Conservation (phyloP, 2,888 invertebrate species). For the Tubiluchus corallicola region DNA sequence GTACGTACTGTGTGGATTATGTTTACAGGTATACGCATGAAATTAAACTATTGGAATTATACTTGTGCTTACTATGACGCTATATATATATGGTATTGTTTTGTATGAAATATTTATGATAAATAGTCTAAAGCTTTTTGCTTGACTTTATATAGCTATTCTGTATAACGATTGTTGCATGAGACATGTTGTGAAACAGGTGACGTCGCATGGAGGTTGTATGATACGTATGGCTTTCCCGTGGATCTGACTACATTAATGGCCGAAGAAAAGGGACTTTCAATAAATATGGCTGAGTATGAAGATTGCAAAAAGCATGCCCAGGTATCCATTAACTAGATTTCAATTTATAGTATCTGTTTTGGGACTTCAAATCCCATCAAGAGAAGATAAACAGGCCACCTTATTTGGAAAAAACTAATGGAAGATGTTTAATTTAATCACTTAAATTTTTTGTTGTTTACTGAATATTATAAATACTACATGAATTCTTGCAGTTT, state of each 20-base stretch:
- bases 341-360: not conserved
- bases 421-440: too few relatives aligned
- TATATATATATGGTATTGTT: not conserved
- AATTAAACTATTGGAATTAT: too few relatives aligned
- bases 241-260: conserved; percentile 91
- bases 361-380: too few relatives aligned
- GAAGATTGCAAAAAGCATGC: conserved; percentile 80
- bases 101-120: not conserved
- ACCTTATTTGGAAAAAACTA: too few relatives aligned
- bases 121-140: not conserved
- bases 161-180: not conserved
- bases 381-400: too few relatives aligned
- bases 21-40: too few relatives aligned
- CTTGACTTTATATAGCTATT: not conserved
- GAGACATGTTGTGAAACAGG: too few relatives aligned
- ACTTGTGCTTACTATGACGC: too few relatives aligned
- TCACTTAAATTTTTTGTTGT: too few relatives aligned
- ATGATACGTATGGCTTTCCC: conserved; percentile 98
- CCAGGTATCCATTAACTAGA: conserved; percentile 25
- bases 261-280: conserved; percentile 82
- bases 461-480: too few relatives aligned
- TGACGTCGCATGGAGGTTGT: conserved; percentile 91
- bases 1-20: too few relatives aligned
- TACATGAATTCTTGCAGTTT: too few relatives aligned
- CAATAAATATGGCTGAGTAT: conserved; percentile 71